Evolutionary conservation across 2,113 vertebrate species (phyloP).

Genomic region (Clarias magur): DNA sequence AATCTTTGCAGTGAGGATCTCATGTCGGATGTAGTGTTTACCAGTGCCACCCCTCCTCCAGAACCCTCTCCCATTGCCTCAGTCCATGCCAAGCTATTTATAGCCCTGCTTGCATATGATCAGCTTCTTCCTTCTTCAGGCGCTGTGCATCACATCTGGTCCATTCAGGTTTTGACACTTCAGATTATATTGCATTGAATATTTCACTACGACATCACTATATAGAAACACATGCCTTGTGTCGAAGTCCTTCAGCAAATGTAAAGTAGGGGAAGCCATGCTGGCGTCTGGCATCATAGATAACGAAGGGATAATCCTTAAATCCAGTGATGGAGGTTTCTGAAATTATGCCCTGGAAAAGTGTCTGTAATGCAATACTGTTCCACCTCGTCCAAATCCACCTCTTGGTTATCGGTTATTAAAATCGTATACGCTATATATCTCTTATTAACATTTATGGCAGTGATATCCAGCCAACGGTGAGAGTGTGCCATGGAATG

Average conservation of each 20-base stretch:
- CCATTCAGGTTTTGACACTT: constrained; percentile 30
- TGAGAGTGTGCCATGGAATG: neutral
- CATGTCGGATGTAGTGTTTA: constrained; percentile 45
- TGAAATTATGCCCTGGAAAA: constrained; percentile 23
- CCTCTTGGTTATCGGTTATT: neutral
- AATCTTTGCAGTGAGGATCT: constrained; percentile 49
- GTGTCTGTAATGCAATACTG: neutral
- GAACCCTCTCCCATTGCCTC: neutral
- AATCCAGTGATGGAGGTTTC: neutral
- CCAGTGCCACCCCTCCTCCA: constrained; percentile 12
- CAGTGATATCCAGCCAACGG: neutral
- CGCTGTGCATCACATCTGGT: constrained; percentile 34
- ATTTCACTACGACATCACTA: neutral
- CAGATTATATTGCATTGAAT: neutral
- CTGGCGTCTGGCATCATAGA: neutral
- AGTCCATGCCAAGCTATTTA: constrained; percentile 38
- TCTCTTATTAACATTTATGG: neutral
- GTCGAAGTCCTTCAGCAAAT: neutral
- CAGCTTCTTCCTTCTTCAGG: constrained; percentile 16
- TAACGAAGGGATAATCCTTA: constrained; percentile 15
- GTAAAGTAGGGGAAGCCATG: constrained; percentile 9
- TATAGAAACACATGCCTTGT: neutral
- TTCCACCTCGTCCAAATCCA: neutral
- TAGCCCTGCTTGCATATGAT: constrained; percentile 39
- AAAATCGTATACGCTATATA: neutral